A percentile compares a stretch with the other conserved stretches of the same genome.
Conservation (phyloP, 2,797 vertebrate species). For the Cirrhinus molitorella region DNA sequence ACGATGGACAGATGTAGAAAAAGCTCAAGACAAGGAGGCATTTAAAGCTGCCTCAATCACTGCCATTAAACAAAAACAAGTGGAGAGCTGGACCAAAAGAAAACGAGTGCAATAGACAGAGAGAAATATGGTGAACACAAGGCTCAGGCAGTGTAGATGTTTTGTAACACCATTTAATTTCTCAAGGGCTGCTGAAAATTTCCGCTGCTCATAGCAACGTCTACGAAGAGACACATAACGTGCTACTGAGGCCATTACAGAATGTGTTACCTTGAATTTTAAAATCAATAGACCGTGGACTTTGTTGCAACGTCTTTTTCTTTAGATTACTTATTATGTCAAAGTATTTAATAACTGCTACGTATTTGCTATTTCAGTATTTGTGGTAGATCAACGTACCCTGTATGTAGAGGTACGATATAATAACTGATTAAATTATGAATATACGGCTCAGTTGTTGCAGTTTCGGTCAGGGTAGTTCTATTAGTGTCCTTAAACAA, state of each 20-base stretch:
- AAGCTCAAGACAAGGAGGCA: conserved; percentile 20
- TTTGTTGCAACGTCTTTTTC: conserved; percentile 50
- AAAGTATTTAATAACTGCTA: conserved; percentile 62
- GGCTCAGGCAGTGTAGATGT: conserved; percentile 54
- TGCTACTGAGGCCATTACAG: conserved; percentile 58
- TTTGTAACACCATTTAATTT: conserved; percentile 61
- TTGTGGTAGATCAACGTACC: conserved; percentile 56
- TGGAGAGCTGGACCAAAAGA: conserved; percentile 27
- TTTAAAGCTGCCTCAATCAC: conserved; percentile 56
- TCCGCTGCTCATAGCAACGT: conserved; percentile 75
- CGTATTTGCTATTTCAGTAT: conserved; percentile 55
- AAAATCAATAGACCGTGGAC: conserved; percentile 18
- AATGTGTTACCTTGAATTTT: conserved; percentile 43
- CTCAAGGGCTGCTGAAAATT: conserved; percentile 80
- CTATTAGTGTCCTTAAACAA: conserved; percentile 52
- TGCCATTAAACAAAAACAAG: conserved; percentile 58
- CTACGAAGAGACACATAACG: conserved; percentile 69
- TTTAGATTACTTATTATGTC: conserved; percentile 62
- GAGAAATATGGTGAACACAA: conserved; percentile 33
- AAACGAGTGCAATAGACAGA: conserved; percentile 37
- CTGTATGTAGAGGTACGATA: conserved; percentile 47
- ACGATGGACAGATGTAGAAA: conserved; percentile 38
- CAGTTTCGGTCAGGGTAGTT: conserved; percentile 55
- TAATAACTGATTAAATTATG: conserved; percentile 41
- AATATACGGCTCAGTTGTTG: conserved; percentile 49